phyloP scores from a whole-genome alignment of 2,797 vertebrate species.

The Chelidonichthys spinosus region DNA sequence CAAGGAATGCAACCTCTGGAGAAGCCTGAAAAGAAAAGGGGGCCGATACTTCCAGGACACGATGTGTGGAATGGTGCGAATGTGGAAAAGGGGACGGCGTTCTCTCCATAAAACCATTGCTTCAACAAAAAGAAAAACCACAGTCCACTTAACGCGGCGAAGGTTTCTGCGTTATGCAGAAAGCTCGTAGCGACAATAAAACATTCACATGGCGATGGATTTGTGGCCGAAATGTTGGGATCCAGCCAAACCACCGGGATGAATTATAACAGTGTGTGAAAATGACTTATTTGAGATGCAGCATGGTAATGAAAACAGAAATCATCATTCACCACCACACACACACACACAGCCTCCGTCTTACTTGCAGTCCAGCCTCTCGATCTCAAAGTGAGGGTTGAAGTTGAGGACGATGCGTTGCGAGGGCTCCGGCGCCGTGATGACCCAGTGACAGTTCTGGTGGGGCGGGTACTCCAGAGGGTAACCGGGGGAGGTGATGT shows the following conservation, averaged over 20 bases:
- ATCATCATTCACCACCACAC: conserved; percentile 25
- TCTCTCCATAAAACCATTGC: conserved; percentile 33
- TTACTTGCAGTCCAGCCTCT: conserved; percentile 99
- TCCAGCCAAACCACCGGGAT: conserved; percentile 35
- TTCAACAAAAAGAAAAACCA: conserved; percentile 17
- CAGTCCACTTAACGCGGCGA: conserved; percentile 38
- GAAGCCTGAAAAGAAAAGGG: conserved; percentile 1
- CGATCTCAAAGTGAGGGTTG: conserved; percentile 99
- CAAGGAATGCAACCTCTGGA: conserved; percentile 26
- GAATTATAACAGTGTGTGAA: conserved; percentile 44
- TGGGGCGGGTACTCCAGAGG: conserved; percentile 97
- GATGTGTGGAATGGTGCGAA: conserved; percentile 31
- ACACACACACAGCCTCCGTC: conserved; percentile 26
- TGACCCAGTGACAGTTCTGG: conserved; percentile 96
- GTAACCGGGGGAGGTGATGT: conserved; percentile 97
- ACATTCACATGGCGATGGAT: conserved; percentile 43
- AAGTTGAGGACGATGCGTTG: conserved; percentile 99
- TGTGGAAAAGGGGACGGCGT: neutral
- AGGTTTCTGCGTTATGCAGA: conserved; percentile 24
- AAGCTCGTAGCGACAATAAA: conserved; percentile 52
- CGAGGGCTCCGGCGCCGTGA: conserved; percentile 92
- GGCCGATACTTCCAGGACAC: conserved; percentile 3
- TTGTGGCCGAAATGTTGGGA: conserved; percentile 52
- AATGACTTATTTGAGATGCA: conserved; percentile 51
- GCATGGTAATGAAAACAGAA: conserved; percentile 45